Base-by-base conservation (phyloP, 1,140 invertebrate genomes). In the Aricia agestis region DNA sequence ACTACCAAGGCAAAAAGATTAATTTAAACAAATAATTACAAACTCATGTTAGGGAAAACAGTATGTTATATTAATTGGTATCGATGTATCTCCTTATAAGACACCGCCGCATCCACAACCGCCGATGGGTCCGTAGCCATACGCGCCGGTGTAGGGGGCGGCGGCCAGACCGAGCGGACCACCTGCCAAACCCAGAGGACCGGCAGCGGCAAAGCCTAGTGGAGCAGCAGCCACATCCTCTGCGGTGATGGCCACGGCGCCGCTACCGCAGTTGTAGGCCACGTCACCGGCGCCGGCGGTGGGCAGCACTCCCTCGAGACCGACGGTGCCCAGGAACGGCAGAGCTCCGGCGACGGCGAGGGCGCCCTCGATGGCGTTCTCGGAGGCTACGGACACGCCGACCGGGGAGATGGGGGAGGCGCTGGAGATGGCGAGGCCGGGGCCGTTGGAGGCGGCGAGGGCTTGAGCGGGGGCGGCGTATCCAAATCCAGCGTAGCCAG, bases 241-340 rank as follows among this genome's bases (percentile, higher is more conserved):
- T 67, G 72, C 72, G 63, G 75, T 45, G 58, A 82, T 82, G 3
- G 71, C 79, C 7, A 79, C 76, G 11, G 72, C 69, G 67, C 78
- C 79, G 58, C 78, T 79, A 9, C 74, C 74, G 25, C 76, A 75
- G 25, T 72, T 74, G 32, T 75, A 78, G 19, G 75, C 70, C 57
- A 82, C 76, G 17, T 76, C 77, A 77, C 82, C 84, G 65, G 79
- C 69, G 61, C 84, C 84, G 52, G 74, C 74, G 32, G 77, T 80
- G 0, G 82, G 82, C 18, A 86, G 66, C 18, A 66, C 71, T 19
- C 84, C 84, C 66, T 80, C 80, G 19, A 82, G 65, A 25, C 73
- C 75, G 4, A 85, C 78, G n/a, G 81, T 76, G 15, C 81, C 82
- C 5, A 82, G 52, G 77, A 85, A 83, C 7, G 83, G 83, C 66